Percentiles rank a stretch among this genome's conserved stretches.
These are phyloP conservation scores for Gnathonemus longibarbis DNA, from an alignment of 2,113 vertebrate species.

Conservation along the genomic window DNA sequence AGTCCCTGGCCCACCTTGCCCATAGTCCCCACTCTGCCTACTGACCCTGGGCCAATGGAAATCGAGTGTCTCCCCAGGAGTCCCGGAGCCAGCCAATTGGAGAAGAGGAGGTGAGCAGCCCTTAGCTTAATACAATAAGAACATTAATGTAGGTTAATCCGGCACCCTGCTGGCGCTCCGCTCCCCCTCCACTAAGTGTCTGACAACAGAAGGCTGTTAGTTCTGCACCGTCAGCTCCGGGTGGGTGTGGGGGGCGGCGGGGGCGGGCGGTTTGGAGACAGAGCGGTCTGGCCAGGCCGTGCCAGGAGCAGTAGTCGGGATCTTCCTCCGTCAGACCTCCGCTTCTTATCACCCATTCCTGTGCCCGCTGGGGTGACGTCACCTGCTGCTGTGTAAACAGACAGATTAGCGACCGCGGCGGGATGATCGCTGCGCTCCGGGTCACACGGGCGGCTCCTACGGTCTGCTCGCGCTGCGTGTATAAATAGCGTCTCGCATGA, in stretches of 20 bases:
- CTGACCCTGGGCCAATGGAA: slow-evolving; percentile 69
- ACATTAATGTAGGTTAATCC: slow-evolving; percentile 41
- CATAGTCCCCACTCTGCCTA: slow-evolving; percentile 43
- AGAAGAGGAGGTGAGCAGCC: slow-evolving; percentile 74
- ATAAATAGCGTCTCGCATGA: not conserved
- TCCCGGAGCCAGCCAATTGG: slow-evolving; percentile 64
- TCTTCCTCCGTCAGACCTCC: not conserved
- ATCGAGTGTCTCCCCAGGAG: slow-evolving; percentile 76
- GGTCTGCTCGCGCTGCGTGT: not conserved
- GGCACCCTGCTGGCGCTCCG: slow-evolving; percentile 18
- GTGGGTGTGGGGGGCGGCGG: not conserved
- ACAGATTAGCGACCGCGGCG: not conserved
- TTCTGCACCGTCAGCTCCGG: not conserved
- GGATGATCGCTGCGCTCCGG: not conserved
- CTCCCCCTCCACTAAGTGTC: not conserved
- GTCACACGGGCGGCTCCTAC: not conserved
- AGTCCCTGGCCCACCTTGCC: slow-evolving; percentile 49
- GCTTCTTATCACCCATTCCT: not conserved
- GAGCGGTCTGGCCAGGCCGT: not conserved
- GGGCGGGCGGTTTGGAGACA: not conserved
- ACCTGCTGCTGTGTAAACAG: not conserved
- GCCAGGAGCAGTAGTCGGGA: not conserved
- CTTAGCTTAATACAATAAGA: slow-evolving; percentile 34
- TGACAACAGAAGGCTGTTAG: not conserved
- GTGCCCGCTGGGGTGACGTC: not conserved